Conservation (phyloP, 2,888 invertebrate species). For the Oxyscelio sp. region DNA sequence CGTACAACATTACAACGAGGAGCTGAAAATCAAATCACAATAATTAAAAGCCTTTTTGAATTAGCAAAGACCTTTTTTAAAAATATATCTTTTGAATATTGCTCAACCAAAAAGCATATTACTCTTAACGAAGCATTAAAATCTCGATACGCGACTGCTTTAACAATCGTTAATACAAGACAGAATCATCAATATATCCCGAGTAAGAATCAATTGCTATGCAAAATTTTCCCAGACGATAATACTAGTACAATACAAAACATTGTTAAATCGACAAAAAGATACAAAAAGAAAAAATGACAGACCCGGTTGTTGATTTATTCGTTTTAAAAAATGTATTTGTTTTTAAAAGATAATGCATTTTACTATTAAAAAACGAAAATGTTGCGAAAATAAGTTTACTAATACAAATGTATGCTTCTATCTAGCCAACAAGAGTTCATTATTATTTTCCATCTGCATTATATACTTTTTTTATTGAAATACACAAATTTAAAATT, state of each 20-base stretch:
- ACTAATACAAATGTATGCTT: too few species aligned
- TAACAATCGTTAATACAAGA: slow-evolving; percentile 12
- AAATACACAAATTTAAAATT: too few species aligned
- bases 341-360: too few species aligned
- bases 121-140: neutral
- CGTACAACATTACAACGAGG: neutral
- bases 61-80: slow-evolving; percentile 5
- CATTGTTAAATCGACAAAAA: slow-evolving; percentile 1
- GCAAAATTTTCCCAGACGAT: slow-evolving; percentile 9
- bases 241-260: neutral
- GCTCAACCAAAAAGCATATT: neutral
- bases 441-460: too few species aligned
- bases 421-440: too few species aligned
- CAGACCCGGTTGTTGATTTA: too few species aligned
- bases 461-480: too few species aligned
- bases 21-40: neutral
- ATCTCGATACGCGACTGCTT: slow-evolving; percentile 1
- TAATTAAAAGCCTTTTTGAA: neutral
- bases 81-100: slow-evolving; percentile 11
- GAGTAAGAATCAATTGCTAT: neutral
- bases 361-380: too few species aligned
- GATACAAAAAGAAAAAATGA: too few species aligned
- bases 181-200: slow-evolving; percentile 6
- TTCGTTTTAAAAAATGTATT: too few species aligned
- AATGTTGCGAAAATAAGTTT: too few species aligned